phyloP scores from a whole-genome alignment of 2,113 vertebrate genomes.

The Rhagologus leucostigma region DNA sequence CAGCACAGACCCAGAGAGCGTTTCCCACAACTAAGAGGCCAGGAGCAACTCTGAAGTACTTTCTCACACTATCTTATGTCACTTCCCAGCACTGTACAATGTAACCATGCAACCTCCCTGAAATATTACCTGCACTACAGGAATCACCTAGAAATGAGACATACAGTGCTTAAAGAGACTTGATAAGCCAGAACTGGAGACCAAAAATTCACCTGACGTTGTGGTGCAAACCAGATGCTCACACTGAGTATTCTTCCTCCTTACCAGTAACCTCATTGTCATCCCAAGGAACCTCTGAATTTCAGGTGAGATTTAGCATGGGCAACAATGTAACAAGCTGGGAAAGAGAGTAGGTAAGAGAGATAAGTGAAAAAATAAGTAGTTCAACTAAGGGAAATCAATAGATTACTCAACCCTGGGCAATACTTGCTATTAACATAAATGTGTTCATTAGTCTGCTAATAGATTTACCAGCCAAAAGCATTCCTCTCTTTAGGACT shows the following conservation, averaged over 20 bases:
- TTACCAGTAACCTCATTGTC: neutral
- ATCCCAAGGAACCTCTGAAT: neutral
- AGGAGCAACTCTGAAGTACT: neutral
- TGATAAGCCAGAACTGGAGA: neutral
- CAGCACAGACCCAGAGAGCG: neutral
- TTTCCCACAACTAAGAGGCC: neutral
- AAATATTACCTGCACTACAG: neutral
- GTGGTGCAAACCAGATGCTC: neutral
- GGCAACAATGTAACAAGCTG: neutral
- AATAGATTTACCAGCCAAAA: neutral
- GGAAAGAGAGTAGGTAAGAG: neutral
- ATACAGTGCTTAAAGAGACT: neutral
- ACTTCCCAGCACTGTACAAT: fast-evolving
- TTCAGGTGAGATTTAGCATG: neutral
- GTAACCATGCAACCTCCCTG: fast-evolving
- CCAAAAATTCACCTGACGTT: neutral
- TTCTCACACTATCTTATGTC: fast-evolving
- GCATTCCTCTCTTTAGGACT: neutral
- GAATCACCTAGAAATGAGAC: neutral
- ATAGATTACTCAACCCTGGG: constrained; percentile 15
- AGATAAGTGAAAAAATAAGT: neutral
- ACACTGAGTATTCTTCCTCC: neutral
- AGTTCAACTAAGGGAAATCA: neutral
- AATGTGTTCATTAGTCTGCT: neutral
- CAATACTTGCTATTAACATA: constrained; percentile 10